Evolutionary conservation across 1,140 invertebrate genomes (phyloP), one percentile per base, ranked within the genome.

Genomic region (Drosophila quadrilineata): DNA sequence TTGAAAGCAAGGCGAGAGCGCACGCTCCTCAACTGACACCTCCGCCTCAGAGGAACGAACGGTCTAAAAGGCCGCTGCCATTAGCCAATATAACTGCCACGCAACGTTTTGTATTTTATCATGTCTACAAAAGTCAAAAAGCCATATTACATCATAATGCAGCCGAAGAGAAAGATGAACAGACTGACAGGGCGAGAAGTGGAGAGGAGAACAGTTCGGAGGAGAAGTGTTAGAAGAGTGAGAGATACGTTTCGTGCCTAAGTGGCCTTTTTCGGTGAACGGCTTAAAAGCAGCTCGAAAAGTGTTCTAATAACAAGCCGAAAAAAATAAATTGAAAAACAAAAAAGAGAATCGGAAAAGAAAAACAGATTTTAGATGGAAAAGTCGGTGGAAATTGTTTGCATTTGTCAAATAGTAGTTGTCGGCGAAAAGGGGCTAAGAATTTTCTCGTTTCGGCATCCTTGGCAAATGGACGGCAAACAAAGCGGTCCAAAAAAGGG

Each of bases 121-220:
- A 84, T 84, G 79, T 79, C 79, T 85, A 84, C 79, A 84, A 84
- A 84, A 84, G 79, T 84, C 79, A 85, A 79, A 84, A 84, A 85
- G 79, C 79, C 74, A 84, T 85, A 84, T 84, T 84, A 84, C 79
- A 84, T 84, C 79, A 84, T 84, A 84, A 74, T 65, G 65, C 68
- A 62, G 52, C 56, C n/a, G 36, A 2, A 17, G 16, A 56, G 49
- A 29, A 57, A n/a, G n/a, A n/a, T n/a, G n/a, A n/a, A n/a, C 35
- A 43, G 59, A 65, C 46, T 49, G 17, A 22, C 38, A 14, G 8
- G n/a, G 22, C 14, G 21, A 50, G 66, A 59, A 38, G 50, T 54
- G 36, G 48, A 19, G 22, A 2, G 12, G 16, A 21, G 16, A 4
- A 3, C 10, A 29, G 22, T 0, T 0, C 35, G 12, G 50, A 24